Evolutionary conservation across 1,140 invertebrate species (phyloP).

Genomic region (Akabosia matsudoensis): DNA sequence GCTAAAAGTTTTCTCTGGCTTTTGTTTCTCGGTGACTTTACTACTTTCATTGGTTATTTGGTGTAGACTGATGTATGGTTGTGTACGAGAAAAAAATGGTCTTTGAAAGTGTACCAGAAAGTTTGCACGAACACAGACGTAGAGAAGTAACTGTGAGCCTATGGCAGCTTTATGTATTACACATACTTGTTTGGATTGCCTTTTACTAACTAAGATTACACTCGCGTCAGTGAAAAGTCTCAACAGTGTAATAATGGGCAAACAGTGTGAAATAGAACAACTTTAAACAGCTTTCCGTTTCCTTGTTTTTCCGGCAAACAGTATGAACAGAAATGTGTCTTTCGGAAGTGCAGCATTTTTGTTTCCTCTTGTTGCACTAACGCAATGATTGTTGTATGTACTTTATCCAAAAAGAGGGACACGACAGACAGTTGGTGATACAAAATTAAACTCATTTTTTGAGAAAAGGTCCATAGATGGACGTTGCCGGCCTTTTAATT

Average conservation of each 20-base stretch:
- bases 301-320: background rate
- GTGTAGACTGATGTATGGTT: background rate
- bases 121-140: too few species aligned
- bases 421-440: too few species aligned
- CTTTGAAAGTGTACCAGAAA: too few species aligned
- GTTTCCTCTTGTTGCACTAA: too few species aligned
- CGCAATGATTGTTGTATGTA: too few species aligned
- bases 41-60: background rate
- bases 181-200: background rate
- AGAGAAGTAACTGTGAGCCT: too few species aligned
- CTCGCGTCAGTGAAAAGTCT: background rate
- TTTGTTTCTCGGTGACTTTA: background rate
- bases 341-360: background rate
- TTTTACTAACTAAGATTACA: background rate
- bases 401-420: too few species aligned
- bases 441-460: too few species aligned
- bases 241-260: slow-evolving; percentile 3
- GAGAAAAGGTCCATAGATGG: too few species aligned
- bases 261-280: slow-evolving; percentile 7
- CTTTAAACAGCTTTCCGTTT: slow-evolving; percentile 2
- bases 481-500: too few species aligned
- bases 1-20: slow-evolving; percentile 1
- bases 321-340: background rate
- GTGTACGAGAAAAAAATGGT: background rate
- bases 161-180: too few species aligned